Evolutionary conservation across 2,113 vertebrate species (phyloP).

Genomic region (Gymnobelideus leadbeateri): DNA sequence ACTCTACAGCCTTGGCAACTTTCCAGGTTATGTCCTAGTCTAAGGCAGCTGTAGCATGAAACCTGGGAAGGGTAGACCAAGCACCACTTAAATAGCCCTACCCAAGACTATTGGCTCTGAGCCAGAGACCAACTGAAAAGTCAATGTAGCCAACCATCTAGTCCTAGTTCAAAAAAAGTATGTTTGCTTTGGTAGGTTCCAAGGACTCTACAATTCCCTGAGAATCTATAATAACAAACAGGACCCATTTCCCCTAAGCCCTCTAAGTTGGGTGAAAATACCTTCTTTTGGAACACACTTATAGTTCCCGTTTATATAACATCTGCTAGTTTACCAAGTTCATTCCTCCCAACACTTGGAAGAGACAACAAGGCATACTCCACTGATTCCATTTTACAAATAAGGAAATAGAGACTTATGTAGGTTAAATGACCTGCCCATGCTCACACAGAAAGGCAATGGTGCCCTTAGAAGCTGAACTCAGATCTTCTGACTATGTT

Average conservation of each 20-base stretch:
- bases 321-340: not conserved
- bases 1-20: not conserved
- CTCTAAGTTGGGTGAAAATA: not conserved
- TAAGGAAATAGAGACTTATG: not conserved
- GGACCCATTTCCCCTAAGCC: not conserved
- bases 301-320: not conserved
- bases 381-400: not conserved
- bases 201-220: not conserved
- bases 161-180: not conserved
- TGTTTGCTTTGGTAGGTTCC: not conserved
- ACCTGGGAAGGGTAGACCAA: not conserved
- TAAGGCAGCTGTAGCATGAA: not conserved
- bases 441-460: not conserved
- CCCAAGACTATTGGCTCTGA: not conserved
- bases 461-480: not conserved
- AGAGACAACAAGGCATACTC: not conserved
- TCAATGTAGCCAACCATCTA: not conserved
- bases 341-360: not conserved
- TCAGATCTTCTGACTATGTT: not conserved
- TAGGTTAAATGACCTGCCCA: not conserved
- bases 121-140: not conserved
- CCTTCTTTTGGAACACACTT: not conserved
- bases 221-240: not conserved
- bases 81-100: not conserved
- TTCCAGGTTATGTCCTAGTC: not conserved